Base-by-base conservation (phyloP, 2,797 vertebrate species). In the Anguilla pacifica region DNA sequence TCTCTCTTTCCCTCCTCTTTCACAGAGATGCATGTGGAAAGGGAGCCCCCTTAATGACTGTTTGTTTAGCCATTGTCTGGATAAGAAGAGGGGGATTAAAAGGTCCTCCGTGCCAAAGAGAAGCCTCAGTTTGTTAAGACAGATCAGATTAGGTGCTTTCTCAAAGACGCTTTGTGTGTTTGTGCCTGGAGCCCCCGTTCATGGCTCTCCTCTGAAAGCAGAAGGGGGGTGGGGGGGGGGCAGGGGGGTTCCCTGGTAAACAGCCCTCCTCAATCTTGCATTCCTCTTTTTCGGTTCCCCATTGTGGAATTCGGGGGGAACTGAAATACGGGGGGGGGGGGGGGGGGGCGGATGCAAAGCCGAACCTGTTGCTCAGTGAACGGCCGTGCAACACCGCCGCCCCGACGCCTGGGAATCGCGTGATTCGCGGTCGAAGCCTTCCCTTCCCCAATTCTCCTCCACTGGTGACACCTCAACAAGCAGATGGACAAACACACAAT, bases 21-120 rank as follows among this genome's bases (percentile, higher is more conserved):
- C 4, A 25, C 43, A 46, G 9, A 82, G 81, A 84, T 31, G 35
- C 11, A 11, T 28, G 31, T 84, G 51, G 85, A 86, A 35, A 51
- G 46, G 79, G 55, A 64, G 43, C 81, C 59, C 51, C 59, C 46
- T 83, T 89, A 86, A 90, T 89, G 84, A 83, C 82, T 89, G 86
- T 87, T 89, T 81, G 86, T 77, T 91, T 91, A 81, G 86, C 87
- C 82, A 84, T 77, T 87, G 89, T 90, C 64, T 86, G 85, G 86
- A 87, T 49, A 70, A 85, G 83, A 89, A 87, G 87, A 91, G 88
- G 57, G 51, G 55, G 89, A 87, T 85, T 88, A 89, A 83, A 46
- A 57, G 28, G 61, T 57, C 49, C 85, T 89, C 67, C 19, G 81
- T 49, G 55, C 39, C 39, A 22, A 11, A 87, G 77, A 85, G 91